Evolutionary conservation across 2,888 invertebrate species (phyloP).

Genomic region (Drosophila anomelani): DNA sequence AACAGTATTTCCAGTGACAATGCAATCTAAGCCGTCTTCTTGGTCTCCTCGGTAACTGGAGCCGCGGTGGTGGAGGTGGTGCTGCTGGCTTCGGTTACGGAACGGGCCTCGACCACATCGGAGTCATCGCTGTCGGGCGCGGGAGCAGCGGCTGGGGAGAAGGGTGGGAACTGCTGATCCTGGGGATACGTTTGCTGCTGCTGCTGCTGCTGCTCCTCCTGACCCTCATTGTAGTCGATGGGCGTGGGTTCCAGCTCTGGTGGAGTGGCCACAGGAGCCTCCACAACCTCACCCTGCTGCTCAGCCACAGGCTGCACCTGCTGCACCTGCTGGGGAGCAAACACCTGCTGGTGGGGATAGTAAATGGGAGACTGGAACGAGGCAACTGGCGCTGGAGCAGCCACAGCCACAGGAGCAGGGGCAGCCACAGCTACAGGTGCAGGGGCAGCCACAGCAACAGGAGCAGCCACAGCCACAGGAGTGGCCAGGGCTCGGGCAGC

Average conservation of each 20-base stretch:
- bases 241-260: slow-evolving; percentile 69
- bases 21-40: slow-evolving; percentile 56
- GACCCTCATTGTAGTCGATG: slow-evolving; percentile 71
- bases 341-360: slow-evolving; percentile 58
- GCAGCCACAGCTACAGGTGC: slow-evolving; percentile 32
- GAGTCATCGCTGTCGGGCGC: slow-evolving; percentile 63
- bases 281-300: slow-evolving; percentile 74
- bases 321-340: slow-evolving; percentile 52
- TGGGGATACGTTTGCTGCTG: slow-evolving; percentile 61
- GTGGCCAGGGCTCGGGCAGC: slow-evolving; percentile 58
- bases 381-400: slow-evolving; percentile 47
- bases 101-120: slow-evolving; percentile 78
- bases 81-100: slow-evolving; percentile 54
- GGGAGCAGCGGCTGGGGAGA: slow-evolving; percentile 51
- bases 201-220: slow-evolving; percentile 49
- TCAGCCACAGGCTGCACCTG: slow-evolving; percentile 49
- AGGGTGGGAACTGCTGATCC: slow-evolving; percentile 74
- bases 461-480: slow-evolving; percentile 39
- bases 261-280: slow-evolving; percentile 63
- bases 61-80: slow-evolving; percentile 62
- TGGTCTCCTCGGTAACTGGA: slow-evolving; percentile 58
- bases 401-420: slow-evolving; percentile 33
- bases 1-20: slow-evolving; percentile 11
- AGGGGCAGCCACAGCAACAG: slow-evolving; percentile 49
- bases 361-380: slow-evolving; percentile 62